These are phyloP conservation scores for Agelas oroides DNA, from an alignment of 37 sponge, comb jelly and placozoan species.

Conservation along the genomic window DNA sequence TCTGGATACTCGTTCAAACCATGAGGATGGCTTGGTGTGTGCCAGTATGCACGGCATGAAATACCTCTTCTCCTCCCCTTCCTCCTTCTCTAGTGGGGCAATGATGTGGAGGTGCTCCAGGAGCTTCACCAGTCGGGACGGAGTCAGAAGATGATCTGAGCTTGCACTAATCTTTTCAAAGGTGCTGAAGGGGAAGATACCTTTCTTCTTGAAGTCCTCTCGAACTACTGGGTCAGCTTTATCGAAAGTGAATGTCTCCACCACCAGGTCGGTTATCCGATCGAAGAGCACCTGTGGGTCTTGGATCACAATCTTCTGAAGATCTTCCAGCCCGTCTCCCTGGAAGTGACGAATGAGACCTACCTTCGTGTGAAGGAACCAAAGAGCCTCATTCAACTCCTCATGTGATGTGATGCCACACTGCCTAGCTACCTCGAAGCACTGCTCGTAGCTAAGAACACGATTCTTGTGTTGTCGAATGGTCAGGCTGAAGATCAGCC, in stretches of 20 bases:
- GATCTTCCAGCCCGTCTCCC: not conserved
- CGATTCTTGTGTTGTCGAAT: not conserved
- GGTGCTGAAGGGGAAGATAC: not conserved
- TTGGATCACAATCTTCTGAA: not conserved
- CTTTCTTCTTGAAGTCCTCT: not conserved
- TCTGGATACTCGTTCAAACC: not conserved
- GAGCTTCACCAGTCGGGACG: not conserved
- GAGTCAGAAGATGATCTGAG: not conserved
- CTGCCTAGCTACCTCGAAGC: not conserved
- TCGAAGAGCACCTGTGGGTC: not conserved
- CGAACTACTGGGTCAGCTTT: not conserved
- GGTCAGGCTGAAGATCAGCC: not conserved
- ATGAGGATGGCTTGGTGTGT: not conserved
- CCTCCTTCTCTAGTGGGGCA: not conserved
- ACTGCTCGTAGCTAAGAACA: not conserved
- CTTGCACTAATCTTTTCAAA: not conserved
- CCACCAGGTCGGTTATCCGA: not conserved
- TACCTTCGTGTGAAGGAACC: not conserved
- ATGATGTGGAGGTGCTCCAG: not conserved
- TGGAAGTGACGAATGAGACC: not conserved
- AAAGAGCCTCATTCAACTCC: not conserved
- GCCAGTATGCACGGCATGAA: conserved; percentile 18
- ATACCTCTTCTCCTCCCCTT: not conserved
- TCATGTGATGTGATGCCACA: not conserved
- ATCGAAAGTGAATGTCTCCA: not conserved